These are phyloP conservation scores for Pseudomyrmex sp. DNA, from an alignment of 1,140 invertebrate species.

Conservation along the genomic window DNA sequence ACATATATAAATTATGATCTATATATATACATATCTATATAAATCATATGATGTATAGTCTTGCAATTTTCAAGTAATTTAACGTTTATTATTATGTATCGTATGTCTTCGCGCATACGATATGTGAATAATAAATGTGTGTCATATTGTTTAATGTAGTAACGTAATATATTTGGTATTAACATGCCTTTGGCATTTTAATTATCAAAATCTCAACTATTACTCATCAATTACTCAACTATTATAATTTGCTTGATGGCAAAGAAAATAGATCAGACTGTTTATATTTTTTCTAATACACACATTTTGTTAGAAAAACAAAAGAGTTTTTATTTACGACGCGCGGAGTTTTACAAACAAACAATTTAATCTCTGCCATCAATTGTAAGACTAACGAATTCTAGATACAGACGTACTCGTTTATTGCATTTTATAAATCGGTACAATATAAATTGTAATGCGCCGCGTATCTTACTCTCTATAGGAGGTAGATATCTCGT, in stretches of 20 bases:
- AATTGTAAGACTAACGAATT: constrained; percentile 44
- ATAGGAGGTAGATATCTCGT: constrained; percentile 72
- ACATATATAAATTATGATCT: constrained; percentile 13
- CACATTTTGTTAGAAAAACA: neutral
- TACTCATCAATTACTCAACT: constrained; percentile 27
- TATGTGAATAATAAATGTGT: too few species aligned
- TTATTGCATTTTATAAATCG: constrained; percentile 62
- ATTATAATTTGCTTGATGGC: constrained; percentile 44
- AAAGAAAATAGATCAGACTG: neutral
- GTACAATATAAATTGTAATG: constrained; percentile 63
- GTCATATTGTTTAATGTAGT: neutral
- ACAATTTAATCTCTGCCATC: constrained; percentile 26
- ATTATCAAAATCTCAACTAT: constrained; percentile 42
- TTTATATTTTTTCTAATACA: neutral
- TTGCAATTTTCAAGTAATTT: too few species aligned
- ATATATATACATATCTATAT: too few species aligned
- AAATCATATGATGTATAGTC: too few species aligned
- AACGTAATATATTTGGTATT: constrained; percentile 63
- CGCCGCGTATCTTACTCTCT: constrained; percentile 65
- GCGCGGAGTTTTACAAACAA: constrained; percentile 3
- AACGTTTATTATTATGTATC: too few species aligned
- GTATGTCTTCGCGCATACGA: too few species aligned
- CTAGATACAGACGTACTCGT: constrained; percentile 52
- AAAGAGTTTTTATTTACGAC: neutral
- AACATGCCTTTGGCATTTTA: constrained; percentile 66